phyloP scores from a whole-genome alignment of 2,113 vertebrate species.

The Brienomyrus brachyistius region DNA sequence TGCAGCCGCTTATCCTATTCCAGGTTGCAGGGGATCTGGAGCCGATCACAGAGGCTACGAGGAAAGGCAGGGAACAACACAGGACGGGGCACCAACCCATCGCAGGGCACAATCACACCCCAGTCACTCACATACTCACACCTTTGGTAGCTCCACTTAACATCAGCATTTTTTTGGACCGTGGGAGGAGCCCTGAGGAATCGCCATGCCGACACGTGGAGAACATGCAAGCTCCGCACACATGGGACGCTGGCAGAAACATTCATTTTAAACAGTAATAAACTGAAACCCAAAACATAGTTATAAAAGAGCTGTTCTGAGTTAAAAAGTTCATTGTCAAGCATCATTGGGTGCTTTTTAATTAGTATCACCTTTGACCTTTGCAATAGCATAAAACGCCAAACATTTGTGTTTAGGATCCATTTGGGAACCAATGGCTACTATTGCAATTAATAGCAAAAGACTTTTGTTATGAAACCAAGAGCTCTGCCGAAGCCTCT shows the following conservation, averaged over 20 bases:
- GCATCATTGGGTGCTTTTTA: neutral
- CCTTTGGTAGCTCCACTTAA: too few species aligned
- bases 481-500: neutral
- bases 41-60: too few species aligned
- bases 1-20: too few species aligned
- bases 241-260: neutral
- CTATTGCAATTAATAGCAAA: neutral
- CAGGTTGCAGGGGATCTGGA: too few species aligned
- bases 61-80: too few species aligned
- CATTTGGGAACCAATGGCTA: neutral
- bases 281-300: neutral
- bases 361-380: neutral
- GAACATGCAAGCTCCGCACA: too few species aligned
- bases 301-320: neutral
- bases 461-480: neutral
- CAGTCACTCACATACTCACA: too few species aligned
- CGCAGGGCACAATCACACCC: too few species aligned
- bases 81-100: too few species aligned
- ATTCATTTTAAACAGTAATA: neutral
- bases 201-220: too few species aligned
- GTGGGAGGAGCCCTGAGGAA: too few species aligned
- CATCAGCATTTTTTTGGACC: too few species aligned
- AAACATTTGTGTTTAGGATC: neutral
- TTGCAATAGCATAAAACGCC: neutral
- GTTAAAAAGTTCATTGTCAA: neutral